Base-by-base conservation (phyloP, 2,113 vertebrate species). In the Malaclemys terrapin region DNA sequence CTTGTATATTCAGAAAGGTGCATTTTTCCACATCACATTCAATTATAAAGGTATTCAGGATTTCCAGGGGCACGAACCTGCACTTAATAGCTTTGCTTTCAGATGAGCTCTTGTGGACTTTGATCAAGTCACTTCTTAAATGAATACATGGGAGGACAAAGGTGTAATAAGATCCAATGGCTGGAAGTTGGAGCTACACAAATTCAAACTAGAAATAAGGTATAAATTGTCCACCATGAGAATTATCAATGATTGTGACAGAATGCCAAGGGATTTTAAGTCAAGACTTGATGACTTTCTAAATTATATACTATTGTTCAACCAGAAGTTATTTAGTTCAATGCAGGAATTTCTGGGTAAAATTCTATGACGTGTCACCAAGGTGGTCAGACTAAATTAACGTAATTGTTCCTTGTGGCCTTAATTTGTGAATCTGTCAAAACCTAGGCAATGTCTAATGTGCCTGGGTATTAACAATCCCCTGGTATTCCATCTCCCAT, bases 21-120 rank as follows among this genome's bases (percentile, higher is more conserved):
- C 53, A 47, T 35, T 52, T 80, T 52, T 19, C 80, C 29, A 35
- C 20, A 7, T 14, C 0, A 8, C 45, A 31, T 5, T 0, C 0
- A 31, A 0, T 1, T 8, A 0, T 22, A 1, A 38, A 27, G 31
- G 1, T 9, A 3, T 2, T 56, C 12, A 1, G 59, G n/a, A 49
- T 1, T 20, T 9, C 47, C 2, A 1, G 8, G 6, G 3, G 47
- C 16, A 76, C 19, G 5, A 25, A 8, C 2, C 2, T 3, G 56
- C 1, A 2, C 35, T 49, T 54, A 13, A 57, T 1, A 45, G 6
- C 35, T 52, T 2, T 0, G 38, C 78, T 42, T 76, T 69, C 59
- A 83, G 85, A 5, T 1, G 7, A 62, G 80, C 16, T 52, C 80
- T 50, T 84, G 42, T 3, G 69, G n/a, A 27, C 57, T 78, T 38